phyloP scores from a whole-genome alignment of 2,113 vertebrate species.

The Catharus bicknelli region DNA sequence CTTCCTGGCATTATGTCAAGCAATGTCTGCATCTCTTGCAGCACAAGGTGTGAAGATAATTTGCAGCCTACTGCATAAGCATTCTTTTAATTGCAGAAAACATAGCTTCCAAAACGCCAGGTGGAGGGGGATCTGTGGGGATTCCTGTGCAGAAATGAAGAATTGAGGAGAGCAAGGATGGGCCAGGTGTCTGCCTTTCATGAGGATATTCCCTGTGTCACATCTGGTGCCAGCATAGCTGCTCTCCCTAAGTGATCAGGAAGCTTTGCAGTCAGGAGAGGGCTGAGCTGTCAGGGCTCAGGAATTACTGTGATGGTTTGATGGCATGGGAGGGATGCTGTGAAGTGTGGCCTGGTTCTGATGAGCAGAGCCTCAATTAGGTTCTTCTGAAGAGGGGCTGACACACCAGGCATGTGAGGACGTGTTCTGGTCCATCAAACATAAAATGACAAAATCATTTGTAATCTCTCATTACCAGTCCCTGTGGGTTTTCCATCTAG shows the following conservation, averaged over 20 bases:
- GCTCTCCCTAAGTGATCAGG: background rate
- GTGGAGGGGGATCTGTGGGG: background rate
- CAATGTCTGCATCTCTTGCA: background rate
- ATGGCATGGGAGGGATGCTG: conserved; percentile 41
- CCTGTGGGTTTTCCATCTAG: background rate
- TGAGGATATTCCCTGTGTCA: conserved; percentile 41
- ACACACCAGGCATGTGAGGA: background rate
- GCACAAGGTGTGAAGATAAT: background rate
- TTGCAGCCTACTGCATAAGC: background rate
- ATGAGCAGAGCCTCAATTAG: conserved; percentile 2
- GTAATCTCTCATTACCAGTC: background rate
- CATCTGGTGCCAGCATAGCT: conserved; percentile 48
- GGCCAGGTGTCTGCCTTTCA: conserved; percentile 49
- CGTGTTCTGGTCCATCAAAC: background rate
- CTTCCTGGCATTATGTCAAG: background rate
- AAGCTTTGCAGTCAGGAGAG: conserved; percentile 16
- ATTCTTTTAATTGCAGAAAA: conserved; percentile 2
- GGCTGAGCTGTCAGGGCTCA: conserved; percentile 50
- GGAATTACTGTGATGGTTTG: background rate
- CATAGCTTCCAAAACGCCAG: background rate
- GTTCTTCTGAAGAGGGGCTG: background rate
- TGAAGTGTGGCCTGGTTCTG: background rate
- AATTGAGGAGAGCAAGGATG: background rate
- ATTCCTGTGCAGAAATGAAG: conserved; percentile 2
- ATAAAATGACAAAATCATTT: background rate